Percentiles rank a stretch among this genome's conserved stretches.
These are phyloP conservation scores for Arge pagana DNA, from an alignment of 2,888 invertebrate species.

Conservation along the genomic window DNA sequence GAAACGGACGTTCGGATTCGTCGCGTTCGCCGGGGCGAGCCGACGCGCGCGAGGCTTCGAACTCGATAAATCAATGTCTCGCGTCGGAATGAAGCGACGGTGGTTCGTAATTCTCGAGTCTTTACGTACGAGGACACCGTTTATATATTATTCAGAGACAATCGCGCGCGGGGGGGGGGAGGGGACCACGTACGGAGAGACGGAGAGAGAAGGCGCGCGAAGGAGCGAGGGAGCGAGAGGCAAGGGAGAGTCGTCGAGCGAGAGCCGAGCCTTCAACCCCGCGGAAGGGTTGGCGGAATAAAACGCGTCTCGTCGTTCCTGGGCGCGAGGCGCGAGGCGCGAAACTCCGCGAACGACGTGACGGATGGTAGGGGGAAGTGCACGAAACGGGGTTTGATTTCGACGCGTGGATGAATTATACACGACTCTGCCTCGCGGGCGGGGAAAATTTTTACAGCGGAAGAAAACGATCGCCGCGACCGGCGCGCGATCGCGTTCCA, in stretches of 20 bases:
- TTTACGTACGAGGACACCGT: constrained; percentile 29
- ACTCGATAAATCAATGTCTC: constrained; percentile 25
- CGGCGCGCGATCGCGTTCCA: no score
- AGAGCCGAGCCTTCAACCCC: constrained; percentile 25
- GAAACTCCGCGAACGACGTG: no score
- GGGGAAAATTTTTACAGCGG: no score
- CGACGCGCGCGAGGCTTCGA: constrained; percentile 9
- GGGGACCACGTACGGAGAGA: constrained; percentile 27
- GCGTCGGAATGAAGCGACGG: constrained; percentile 20
- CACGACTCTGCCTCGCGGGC: no score
- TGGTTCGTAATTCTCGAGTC: constrained; percentile 26
- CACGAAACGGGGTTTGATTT: no score
- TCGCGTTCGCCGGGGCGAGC: neutral
- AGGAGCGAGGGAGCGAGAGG: constrained; percentile 24
- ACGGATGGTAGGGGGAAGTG: no score
- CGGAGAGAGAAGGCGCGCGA: constrained; percentile 5
- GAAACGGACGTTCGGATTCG: no score
- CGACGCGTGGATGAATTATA: no score
- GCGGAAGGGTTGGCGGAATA: constrained; percentile 48
- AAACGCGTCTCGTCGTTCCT: no score
- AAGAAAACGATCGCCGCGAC: no score
- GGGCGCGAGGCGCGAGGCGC: no score
- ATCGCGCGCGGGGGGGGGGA: constrained; percentile 22
- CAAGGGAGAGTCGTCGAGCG: constrained; percentile 37
- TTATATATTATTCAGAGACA: constrained; percentile 35